These are phyloP conservation scores for Atta colombica DNA, from an alignment of 1,140 invertebrate species.

Conservation along the genomic window DNA sequence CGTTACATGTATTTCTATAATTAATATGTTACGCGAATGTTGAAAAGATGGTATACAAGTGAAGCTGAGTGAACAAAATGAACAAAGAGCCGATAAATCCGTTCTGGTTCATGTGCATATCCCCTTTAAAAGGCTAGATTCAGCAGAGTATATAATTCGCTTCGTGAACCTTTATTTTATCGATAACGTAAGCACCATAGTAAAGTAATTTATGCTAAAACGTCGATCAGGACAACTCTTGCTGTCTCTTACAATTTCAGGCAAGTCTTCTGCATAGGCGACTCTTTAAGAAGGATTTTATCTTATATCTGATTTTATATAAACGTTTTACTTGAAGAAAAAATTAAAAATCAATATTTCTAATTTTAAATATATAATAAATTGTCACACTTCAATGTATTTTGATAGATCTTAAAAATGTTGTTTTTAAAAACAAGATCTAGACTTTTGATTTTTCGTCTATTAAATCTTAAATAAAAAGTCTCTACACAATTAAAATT, in stretches of 20 bases:
- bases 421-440: neutral
- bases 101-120: slow-evolving; percentile 28
- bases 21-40: neutral
- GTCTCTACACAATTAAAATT: neutral
- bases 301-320: neutral
- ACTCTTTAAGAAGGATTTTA: neutral
- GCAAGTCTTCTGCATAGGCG: neutral
- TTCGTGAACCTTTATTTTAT: slow-evolving; percentile 51
- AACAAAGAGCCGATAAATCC: slow-evolving; percentile 9
- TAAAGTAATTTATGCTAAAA: slow-evolving; percentile 20
- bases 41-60: neutral
- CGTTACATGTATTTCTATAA: neutral
- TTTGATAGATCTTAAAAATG: neutral
- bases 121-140: slow-evolving; percentile 49
- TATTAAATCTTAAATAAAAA: neutral
- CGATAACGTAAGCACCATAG: slow-evolving; percentile 40
- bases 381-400: neutral
- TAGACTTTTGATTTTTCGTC: neutral
- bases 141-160: slow-evolving; percentile 51
- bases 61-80: neutral
- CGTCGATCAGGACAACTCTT: slow-evolving; percentile 11
- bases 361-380: neutral
- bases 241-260: slow-evolving; percentile 3
- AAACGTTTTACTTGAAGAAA: neutral
- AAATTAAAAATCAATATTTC: neutral